Conservation (phyloP, 2,797 vertebrate genomes). For the Sarcophilus harrisii region DNA sequence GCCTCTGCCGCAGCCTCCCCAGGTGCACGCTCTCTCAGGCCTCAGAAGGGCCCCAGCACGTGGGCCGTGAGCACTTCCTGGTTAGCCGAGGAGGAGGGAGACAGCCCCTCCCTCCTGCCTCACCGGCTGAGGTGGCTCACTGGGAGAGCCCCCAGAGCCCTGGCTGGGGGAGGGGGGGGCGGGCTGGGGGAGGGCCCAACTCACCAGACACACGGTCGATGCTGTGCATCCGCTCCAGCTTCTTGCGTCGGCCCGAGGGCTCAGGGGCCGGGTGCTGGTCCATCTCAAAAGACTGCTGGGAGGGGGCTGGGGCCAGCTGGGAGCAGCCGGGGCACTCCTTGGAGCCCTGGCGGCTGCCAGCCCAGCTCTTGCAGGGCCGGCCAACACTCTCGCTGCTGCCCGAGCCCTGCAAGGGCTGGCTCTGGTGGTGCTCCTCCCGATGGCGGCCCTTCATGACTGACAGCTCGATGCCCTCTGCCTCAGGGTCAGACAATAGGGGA, state of each 20-base stretch:
- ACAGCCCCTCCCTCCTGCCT: slow-evolving; percentile 69
- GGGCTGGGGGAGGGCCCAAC: slow-evolving; percentile 13
- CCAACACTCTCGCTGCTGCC: slow-evolving; percentile 87
- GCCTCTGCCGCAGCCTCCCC: background rate
- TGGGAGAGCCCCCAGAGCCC: background rate
- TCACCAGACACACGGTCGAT: slow-evolving; percentile 93
- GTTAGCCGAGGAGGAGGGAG: background rate
- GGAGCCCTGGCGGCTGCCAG: slow-evolving; percentile 88
- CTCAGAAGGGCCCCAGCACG: background rate
- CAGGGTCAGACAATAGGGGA: slow-evolving; percentile 89
- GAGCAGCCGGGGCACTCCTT: slow-evolving; percentile 90
- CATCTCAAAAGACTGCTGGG: slow-evolving; percentile 91
- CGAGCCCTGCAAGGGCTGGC: slow-evolving; percentile 89
- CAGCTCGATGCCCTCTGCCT: slow-evolving; percentile 92
- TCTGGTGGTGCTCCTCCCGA: slow-evolving; percentile 83
- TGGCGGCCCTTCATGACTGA: slow-evolving; percentile 89
- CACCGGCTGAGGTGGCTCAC: background rate
- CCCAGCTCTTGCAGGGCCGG: slow-evolving; percentile 89
- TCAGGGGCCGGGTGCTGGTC: slow-evolving; percentile 89
- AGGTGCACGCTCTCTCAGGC: background rate
- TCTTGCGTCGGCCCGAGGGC: slow-evolving; percentile 86
- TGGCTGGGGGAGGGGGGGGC: accelerated
- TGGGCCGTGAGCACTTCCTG: background rate
- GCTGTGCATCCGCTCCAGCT: slow-evolving; percentile 96
- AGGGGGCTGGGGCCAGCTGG: slow-evolving; percentile 76